Evolutionary conservation across 1,140 invertebrate species (phyloP), one percentile per base, ranked within the genome.

Genomic region (Achatina immaculata): DNA sequence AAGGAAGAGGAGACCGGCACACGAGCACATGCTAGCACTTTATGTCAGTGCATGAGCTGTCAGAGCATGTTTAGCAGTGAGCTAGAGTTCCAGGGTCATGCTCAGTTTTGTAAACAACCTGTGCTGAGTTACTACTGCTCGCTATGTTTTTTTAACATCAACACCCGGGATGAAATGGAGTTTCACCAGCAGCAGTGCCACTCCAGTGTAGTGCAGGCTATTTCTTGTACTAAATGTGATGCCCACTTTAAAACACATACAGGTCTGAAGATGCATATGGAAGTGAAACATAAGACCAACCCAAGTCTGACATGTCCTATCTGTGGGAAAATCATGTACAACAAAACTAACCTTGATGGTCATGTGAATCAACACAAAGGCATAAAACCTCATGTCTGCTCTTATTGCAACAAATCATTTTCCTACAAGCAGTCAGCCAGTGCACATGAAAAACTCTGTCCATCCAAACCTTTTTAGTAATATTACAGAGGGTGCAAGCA

Each of bases 311-410:
- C n/a, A 34, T 84, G 83, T 48, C 42, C 69, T 3, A 34, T 80
- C 11, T 84, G 83, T 82, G 77, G 77, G 40, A 84, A 84, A 62
- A 65, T 82, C 0, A 82, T 80, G 66, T 80, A 82, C 68, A 82
- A 82, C 36, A 78, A 74, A 31, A 82, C 72, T 28, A 74, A 84
- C 40, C 45, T 80, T 34, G 79, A 76, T 45, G 51, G 78, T 31
- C 83, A 84, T 73, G 73, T 82, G 19, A 80, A 84, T 71, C 48
- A 77, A 58, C 83, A 84, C 55, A 80, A 78, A 43, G 83, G 83
- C 21, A 69, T 82, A 6, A 84, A 82, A 51, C 83, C 83, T 40
- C 80, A 78, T 58, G 4, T 21, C 7, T 84, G 83, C 38, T 31
- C 45, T 1, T 65, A 42, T 38, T 84, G 83, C 68, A 58, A n/a